A percentile compares a stretch with the other conserved stretches of the same genome.
Conservation (phyloP, 2,797 vertebrate species). For the Carcharodon carcharias region DNA sequence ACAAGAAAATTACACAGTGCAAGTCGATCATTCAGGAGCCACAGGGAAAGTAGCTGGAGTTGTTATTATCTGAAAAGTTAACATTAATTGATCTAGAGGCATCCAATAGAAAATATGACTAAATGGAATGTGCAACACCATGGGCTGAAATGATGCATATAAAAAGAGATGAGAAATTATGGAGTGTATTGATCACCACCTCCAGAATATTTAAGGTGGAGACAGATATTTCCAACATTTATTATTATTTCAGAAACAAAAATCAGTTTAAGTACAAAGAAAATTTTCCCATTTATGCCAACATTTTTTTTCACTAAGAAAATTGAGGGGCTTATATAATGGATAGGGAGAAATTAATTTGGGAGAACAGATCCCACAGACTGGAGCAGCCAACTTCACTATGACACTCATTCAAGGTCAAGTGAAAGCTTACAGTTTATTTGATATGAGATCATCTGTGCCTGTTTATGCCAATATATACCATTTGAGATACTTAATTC, state of each 20-base stretch:
- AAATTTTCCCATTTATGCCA: background rate
- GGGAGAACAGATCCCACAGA: background rate
- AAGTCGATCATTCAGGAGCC: background rate
- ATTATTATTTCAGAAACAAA: background rate
- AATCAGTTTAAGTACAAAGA: background rate
- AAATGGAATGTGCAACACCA: background rate
- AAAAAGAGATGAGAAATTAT: background rate
- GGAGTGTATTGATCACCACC: background rate
- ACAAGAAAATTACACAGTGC: background rate
- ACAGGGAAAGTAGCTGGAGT: background rate
- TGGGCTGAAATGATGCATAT: background rate
- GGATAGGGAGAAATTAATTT: background rate
- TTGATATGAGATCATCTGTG: background rate
- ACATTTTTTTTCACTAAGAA: background rate
- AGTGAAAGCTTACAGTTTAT: background rate
- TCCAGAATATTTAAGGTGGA: background rate
- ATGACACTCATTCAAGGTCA: background rate
- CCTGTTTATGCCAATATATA: background rate
- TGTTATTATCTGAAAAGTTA: background rate
- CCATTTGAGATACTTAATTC: background rate
- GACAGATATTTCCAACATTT: background rate
- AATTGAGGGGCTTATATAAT: background rate
- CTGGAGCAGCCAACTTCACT: background rate
- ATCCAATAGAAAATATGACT: background rate
- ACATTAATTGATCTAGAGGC: background rate